Evolutionary conservation across 2,888 invertebrate species (phyloP), one percentile per base, ranked within the genome.

Genomic region (Papilio elwesi): DNA sequence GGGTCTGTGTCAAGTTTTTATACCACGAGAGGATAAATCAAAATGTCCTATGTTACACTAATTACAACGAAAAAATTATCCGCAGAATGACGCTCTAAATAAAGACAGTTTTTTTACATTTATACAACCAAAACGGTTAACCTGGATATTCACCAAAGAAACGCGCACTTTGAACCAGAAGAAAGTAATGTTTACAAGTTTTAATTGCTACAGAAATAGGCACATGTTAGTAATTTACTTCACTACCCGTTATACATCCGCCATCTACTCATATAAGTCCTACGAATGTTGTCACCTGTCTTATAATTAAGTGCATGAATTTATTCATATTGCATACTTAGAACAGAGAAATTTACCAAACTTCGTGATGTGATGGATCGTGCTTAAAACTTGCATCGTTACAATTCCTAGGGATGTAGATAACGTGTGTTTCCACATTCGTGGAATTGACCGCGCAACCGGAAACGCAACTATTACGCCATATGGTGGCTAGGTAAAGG

Each of bases 401-500:
- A 48, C 8, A 47, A 57, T 53, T 15, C n/a, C 38, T 38, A 47
- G 36, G 36, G 1, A 9, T 1, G 57, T 38, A 59, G 15, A 53
- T 13, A n/a, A n/a, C 9, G n/a, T 59, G 9, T 13, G 38, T 55
- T 55, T 47, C 15, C 63, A 83, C 83, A 85, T 86, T 81, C 77
- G 85, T 74, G 57, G 26, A 79, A 76, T 82, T 82, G 76, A 57
- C 72, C 55, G 74, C 78, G 68, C 83, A 82, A 82, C 87, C 87
- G 90, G 90, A 91, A 90, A 85, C 76, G 81, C 72, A 79, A 68
- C 76, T 76, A 75, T 75, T 77, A 79, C 85, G 85, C 82, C 90
- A 91, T 88, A 83, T 90, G 90, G 80, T 82, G 78, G 80, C 78
- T 78, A 80, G 81, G 85, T 81, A 89, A 91, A 92, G 92, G 92